These are phyloP conservation scores for Clepsis dumicolana DNA, from an alignment of 2,888 invertebrate genomes.

Conservation along the genomic window DNA sequence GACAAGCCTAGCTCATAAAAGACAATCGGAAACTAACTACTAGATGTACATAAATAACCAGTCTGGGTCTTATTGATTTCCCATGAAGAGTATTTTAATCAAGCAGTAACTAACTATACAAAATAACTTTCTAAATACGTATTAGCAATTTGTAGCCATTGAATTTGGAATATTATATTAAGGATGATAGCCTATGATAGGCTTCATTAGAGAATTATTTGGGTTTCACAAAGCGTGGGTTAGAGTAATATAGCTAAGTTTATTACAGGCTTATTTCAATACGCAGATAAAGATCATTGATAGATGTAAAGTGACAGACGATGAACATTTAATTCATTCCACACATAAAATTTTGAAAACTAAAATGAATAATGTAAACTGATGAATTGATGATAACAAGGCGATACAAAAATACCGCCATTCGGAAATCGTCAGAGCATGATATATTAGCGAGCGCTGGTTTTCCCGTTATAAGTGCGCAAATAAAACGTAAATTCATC, in stretches of 20 bases:
- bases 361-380: neutral
- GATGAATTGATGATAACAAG: constrained; percentile 3
- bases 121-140: too few species aligned
- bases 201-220: neutral
- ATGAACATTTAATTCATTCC: neutral
- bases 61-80: neutral
- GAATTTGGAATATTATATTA: neutral
- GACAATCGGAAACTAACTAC: neutral
- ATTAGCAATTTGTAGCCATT: neutral
- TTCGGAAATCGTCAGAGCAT: neutral
- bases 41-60: neutral
- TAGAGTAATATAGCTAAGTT: neutral
- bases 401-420: neutral
- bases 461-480: neutral
- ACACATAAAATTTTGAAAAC: neutral
- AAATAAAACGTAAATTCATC: neutral
- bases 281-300: neutral
- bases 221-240: neutral
- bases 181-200: too few species aligned
- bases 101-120: neutral
- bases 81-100: neutral
- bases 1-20: neutral
- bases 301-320: neutral
- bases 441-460: neutral
- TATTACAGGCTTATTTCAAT: neutral